phyloP scores from a whole-genome alignment of 2,113 vertebrate species.

The Hyaena hyaena region DNA sequence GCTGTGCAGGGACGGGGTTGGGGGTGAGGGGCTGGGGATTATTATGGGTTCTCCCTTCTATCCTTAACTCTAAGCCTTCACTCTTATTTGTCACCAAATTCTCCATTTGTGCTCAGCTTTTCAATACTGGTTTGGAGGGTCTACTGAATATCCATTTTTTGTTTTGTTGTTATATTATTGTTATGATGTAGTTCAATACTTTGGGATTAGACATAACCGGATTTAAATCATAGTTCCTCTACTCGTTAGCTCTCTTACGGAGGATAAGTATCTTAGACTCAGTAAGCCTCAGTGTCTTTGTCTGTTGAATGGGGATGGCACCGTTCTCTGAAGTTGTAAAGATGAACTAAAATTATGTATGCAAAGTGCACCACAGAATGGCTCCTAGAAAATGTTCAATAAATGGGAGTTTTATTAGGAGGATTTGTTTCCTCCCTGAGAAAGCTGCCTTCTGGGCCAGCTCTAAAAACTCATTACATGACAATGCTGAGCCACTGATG shows the following conservation, averaged over 20 bases:
- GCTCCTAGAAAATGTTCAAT: background rate
- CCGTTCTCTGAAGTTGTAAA: background rate
- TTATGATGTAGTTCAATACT: background rate
- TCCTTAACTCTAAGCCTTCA: background rate
- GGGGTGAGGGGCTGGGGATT: too few relatives aligned
- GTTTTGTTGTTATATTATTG: background rate
- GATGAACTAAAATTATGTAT: background rate
- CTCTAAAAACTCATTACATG: background rate
- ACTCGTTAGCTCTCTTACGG: background rate
- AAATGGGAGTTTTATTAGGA: background rate
- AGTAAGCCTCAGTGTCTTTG: background rate
- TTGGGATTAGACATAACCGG: background rate
- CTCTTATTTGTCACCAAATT: background rate
- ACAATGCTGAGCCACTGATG: background rate
- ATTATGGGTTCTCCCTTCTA: background rate
- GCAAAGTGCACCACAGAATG: background rate
- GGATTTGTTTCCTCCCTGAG: background rate
- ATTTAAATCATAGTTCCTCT: background rate
- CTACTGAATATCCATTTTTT: background rate
- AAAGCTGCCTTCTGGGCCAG: background rate
- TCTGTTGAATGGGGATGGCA: background rate
- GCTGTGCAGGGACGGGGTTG: background rate
- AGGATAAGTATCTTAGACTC: background rate
- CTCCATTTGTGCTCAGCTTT: background rate
- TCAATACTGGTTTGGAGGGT: background rate